Evolutionary conservation across 53 echinoderm and acorn worm species (phyloP).

Genomic region (Holothuria leucospilota): DNA sequence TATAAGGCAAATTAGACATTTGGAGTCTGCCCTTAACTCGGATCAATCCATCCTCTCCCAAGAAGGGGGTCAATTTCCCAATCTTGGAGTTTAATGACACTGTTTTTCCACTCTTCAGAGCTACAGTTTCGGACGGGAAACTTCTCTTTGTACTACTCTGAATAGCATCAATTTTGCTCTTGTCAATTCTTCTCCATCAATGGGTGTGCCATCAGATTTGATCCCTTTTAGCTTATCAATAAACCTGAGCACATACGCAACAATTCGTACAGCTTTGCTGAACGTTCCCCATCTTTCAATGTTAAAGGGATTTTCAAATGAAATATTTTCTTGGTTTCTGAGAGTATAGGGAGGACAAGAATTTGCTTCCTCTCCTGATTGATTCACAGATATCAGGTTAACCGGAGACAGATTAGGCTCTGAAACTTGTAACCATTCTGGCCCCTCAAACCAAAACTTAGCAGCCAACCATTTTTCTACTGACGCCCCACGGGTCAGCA

Average conservation of each 20-base stretch:
- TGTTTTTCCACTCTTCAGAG: too few relatives aligned
- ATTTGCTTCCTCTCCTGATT: neutral
- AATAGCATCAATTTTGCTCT: too few relatives aligned
- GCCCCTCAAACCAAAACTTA: constrained; percentile 4
- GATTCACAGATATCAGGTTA: neutral
- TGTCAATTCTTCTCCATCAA: too few relatives aligned
- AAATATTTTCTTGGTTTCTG: neutral
- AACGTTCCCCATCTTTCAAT: too few relatives aligned
- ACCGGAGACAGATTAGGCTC: neutral
- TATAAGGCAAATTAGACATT: neutral
- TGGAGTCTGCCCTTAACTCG: neutral
- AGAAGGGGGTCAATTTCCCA: neutral
- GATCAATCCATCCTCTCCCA: neutral
- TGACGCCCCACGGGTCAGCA: constrained; percentile 8
- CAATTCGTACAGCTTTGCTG: too few relatives aligned
- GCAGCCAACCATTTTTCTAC: neutral
- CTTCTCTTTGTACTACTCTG: too few relatives aligned
- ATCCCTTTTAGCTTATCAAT: too few relatives aligned
- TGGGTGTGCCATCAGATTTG: too few relatives aligned
- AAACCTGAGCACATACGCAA: too few relatives aligned
- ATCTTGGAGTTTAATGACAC: neutral
- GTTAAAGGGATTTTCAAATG: too few relatives aligned
- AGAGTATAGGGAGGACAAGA: neutral
- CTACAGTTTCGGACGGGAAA: too few relatives aligned
- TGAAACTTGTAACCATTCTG: neutral